A percentile compares a stretch with the other conserved stretches of the same genome.
Evolutionary conservation across 2,113 vertebrate species (phyloP).

Genomic region (Serilophus lunatus): DNA sequence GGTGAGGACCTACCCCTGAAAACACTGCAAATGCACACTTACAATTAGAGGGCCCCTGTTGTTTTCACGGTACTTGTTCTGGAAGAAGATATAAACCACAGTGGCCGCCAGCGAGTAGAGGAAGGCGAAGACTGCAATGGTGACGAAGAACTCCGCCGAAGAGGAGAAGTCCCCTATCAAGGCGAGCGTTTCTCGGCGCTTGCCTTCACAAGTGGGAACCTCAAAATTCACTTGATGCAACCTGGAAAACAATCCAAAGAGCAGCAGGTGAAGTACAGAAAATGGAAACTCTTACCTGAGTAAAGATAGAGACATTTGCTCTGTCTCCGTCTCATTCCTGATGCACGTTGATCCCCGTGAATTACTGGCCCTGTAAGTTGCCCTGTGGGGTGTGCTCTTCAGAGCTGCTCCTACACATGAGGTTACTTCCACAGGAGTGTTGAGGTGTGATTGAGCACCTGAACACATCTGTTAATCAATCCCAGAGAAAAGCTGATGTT

Average conservation of each 20-base stretch:
- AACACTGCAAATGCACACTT: constrained; percentile 64
- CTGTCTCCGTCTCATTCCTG: background rate
- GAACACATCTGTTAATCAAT: background rate
- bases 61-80: constrained; percentile 94
- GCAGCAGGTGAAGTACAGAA: background rate
- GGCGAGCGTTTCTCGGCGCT: constrained; percentile 82
- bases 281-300: background rate
- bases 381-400: background rate
- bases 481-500: background rate
- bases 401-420: background rate
- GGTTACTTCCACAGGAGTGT: background rate
- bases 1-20: fast-evolving
- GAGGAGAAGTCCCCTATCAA: constrained; percentile 94
- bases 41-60: constrained; percentile 92
- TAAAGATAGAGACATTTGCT: background rate
- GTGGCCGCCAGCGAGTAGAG: constrained; percentile 93
- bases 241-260: constrained; percentile 70
- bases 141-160: constrained; percentile 97
- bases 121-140: constrained; percentile 94
- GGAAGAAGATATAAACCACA: constrained; percentile 93
- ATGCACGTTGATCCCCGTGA: background rate
- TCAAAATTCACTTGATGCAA: constrained; percentile 93
- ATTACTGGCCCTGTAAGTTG: background rate
- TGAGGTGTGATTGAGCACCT: background rate
- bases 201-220: constrained; percentile 87